These are phyloP conservation scores for Linyphia triangularis DNA, from an alignment of 2,888 invertebrate genomes.

Conservation along the genomic window DNA sequence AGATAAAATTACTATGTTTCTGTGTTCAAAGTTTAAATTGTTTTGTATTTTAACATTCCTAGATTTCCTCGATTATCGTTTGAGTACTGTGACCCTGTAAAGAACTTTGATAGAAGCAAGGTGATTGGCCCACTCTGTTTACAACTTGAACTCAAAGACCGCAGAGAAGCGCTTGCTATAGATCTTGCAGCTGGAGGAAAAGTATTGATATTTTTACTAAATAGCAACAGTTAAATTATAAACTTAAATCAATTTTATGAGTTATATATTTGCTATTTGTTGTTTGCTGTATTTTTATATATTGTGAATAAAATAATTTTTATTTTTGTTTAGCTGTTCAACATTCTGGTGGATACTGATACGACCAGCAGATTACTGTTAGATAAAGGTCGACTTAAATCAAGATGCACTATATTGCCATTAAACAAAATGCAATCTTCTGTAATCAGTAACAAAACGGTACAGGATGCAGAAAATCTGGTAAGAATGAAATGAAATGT, in stretches of 20 bases:
- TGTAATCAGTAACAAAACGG: conserved; percentile 83
- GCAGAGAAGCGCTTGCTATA: conserved; percentile 86
- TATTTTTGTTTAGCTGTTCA: conserved; percentile 85
- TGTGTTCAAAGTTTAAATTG: not conserved
- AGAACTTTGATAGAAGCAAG: conserved; percentile 85
- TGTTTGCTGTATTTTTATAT: too few relatives aligned
- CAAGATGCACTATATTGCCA: conserved; percentile 92
- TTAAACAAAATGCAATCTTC: conserved; percentile 90
- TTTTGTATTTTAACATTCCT: too few relatives aligned
- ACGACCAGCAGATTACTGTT: conserved; percentile 90
- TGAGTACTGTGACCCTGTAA: conserved; percentile 88
- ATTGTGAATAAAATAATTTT: too few relatives aligned
- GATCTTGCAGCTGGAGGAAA: conserved; percentile 88
- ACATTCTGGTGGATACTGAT: conserved; percentile 94
- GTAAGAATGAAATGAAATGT: conserved; percentile 81
- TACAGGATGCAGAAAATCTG: conserved; percentile 86
- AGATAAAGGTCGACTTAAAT: conserved; percentile 88
- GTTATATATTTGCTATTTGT: too few relatives aligned
- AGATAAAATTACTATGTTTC: not conserved
- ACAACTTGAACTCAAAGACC: conserved; percentile 87
- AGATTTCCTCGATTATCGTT: conserved; percentile 81
- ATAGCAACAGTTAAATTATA: too few relatives aligned
- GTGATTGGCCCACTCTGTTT: conserved; percentile 89
- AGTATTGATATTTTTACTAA: conserved; percentile 3
- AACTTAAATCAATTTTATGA: too few relatives aligned